Base-by-base conservation (phyloP, 2,113 vertebrate genomes). In the Leptosomus discolor region DNA sequence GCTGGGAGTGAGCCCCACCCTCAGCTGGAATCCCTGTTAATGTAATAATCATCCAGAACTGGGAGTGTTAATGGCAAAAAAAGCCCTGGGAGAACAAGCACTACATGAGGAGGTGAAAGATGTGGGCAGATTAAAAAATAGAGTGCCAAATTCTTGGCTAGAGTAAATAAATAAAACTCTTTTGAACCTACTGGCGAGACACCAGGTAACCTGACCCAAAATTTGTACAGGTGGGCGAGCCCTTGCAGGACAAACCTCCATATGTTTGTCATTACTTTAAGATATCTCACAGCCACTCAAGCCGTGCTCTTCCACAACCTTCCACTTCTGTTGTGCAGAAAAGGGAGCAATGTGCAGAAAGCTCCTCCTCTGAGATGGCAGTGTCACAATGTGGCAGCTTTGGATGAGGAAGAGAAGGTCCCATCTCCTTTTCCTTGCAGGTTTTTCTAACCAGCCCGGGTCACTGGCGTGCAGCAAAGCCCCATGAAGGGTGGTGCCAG, bases 141-240 rank as follows among this genome's bases (percentile, higher is more conserved):
- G 81, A 97, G 89, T 0, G 1, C 93, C 94, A 97, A 91, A 97
- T 97, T 97, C 95, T 96, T 96, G 81, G 91, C 91, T 96, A 76
- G 89, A 83, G 94, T 95, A 97, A 97, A 96, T 94, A 97, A 96
- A 95, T 95, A 96, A 95, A 97, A 39, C 26, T 80, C 96, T 95
- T 96, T 95, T 97, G 96, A 97, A 97, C 94, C 94, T 95, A 91
- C 87, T 96, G 95, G 91, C 54, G 63, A 94, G 92, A 92, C 93
- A 97, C 95, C 94, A 97, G 89, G 94, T 95, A 96, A 95, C 87
- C 93, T 96, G 96, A 95, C 91, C 91, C 93, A 95, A 96, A 95
- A 95, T 97, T 97, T 96, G 95, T 97, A 95, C 97, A 95, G 95
- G 93, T 91, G 89, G 86, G 96, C 96, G 89, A 97, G 85, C 58